Conservation (phyloP, 2,888 invertebrate genomes). For the Hyposoter dolosus region DNA sequence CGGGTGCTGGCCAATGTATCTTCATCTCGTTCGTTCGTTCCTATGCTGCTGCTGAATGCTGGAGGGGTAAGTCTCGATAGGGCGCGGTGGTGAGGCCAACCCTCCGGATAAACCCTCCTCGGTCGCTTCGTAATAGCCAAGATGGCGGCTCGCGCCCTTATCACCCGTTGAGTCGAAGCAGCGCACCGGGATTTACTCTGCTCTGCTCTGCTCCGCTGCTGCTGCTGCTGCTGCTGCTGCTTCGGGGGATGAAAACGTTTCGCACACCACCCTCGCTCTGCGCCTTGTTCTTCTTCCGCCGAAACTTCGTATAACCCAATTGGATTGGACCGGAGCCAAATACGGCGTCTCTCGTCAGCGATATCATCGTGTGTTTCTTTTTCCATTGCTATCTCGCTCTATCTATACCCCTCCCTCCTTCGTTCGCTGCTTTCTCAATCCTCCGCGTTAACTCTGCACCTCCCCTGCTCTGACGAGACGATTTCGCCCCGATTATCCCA, state of each 20-base stretch:
- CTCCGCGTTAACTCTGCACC: slow-evolving; percentile 7
- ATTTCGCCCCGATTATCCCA: slow-evolving; percentile 62
- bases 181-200: slow-evolving; percentile 47
- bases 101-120: slow-evolving; percentile 64
- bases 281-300: slow-evolving; percentile 2
- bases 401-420: background rate
- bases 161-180: slow-evolving; percentile 73
- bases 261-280: slow-evolving; percentile 36
- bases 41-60: background rate
- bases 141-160: slow-evolving; percentile 79
- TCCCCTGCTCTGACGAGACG: slow-evolving; percentile 41
- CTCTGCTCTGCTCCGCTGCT: background rate
- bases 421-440: background rate
- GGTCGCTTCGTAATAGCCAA: slow-evolving; percentile 77
- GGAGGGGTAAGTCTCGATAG: slow-evolving; percentile 13
- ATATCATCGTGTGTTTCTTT: slow-evolving; percentile 80
- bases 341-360: slow-evolving; percentile 83
- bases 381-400: slow-evolving; percentile 34
- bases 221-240: too few species aligned
- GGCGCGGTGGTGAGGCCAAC: slow-evolving; percentile 12
- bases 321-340: slow-evolving; percentile 82
- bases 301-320: slow-evolving; percentile 73
- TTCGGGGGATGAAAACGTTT: slow-evolving; percentile 60
- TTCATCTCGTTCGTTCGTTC: slow-evolving; percentile 66
- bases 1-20: slow-evolving; percentile 66